Evolutionary conservation across 2,113 vertebrate genomes (phyloP).

Genomic region (Gorilla gorilla): DNA sequence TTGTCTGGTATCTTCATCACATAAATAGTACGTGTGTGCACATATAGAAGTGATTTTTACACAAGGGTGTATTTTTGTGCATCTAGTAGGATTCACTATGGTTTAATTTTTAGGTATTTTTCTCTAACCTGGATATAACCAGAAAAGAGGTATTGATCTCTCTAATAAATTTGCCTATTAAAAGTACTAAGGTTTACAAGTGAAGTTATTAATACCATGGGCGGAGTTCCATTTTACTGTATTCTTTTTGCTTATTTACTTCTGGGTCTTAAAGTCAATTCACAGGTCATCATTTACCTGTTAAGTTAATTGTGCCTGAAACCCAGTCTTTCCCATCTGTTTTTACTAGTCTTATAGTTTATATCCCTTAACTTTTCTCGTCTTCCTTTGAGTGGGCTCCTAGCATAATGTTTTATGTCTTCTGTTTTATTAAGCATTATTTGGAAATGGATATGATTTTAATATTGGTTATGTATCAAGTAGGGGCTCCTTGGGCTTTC

Average conservation of each 20-base stretch:
- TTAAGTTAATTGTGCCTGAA: background rate
- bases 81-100: background rate
- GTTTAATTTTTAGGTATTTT: background rate
- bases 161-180: background rate
- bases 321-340: background rate
- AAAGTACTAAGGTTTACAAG: background rate
- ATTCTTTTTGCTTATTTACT: background rate
- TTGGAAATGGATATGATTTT: background rate
- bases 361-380: conserved; percentile 15
- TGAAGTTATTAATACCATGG: background rate
- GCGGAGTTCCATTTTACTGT: background rate
- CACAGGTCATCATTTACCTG: background rate
- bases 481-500: background rate
- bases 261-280: background rate
- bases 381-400: background rate
- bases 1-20: background rate
- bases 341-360: background rate
- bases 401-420: background rate
- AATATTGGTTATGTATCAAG: background rate
- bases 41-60: background rate
- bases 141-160: background rate
- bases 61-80: background rate
- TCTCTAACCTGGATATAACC: background rate
- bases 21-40: background rate
- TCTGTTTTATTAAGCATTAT: background rate